Conservation (phyloP, 1,140 invertebrate genomes). For the Sitophilus oryzae region DNA sequence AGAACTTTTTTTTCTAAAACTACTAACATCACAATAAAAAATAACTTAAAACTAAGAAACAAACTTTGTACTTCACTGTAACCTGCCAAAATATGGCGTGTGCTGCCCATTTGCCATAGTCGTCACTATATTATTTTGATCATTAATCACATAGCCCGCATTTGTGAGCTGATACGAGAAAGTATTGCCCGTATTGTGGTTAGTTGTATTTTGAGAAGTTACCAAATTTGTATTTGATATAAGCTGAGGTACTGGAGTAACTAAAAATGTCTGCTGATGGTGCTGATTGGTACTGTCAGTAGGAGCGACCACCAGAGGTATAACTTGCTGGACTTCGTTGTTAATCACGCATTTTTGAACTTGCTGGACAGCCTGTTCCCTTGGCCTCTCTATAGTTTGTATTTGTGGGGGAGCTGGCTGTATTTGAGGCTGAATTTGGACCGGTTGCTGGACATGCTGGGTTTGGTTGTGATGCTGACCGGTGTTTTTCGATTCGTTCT, state of each 20-base stretch:
- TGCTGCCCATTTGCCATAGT: conserved; percentile 42
- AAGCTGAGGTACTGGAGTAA: conserved; percentile 56
- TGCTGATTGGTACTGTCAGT: conserved; percentile 30
- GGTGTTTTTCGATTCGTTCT: conserved; percentile 54
- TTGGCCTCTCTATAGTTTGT: conserved; percentile 43
- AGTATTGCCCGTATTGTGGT: conserved; percentile 36
- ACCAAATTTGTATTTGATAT: conserved; percentile 41
- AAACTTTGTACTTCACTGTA: conserved; percentile 23
- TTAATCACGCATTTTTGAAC: conserved; percentile 50
- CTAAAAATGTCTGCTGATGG: conserved; percentile 50
- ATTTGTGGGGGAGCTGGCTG: conserved; percentile 47
- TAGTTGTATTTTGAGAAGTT: conserved; percentile 34
- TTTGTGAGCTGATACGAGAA: conserved; percentile 44
- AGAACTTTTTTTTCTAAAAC: too few relatives aligned
- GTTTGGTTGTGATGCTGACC: conserved; percentile 47
- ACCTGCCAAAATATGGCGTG: conserved; percentile 42
- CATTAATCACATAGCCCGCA: conserved; percentile 43
- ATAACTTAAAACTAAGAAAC: conserved; percentile 6
- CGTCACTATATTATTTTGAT: conserved; percentile 44
- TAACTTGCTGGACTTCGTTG: conserved; percentile 50
- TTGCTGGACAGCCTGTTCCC: conserved; percentile 48
- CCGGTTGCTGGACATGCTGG: conserved; percentile 43
- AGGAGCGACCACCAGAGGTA: conserved; percentile 54
- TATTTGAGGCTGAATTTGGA: conserved; percentile 44
- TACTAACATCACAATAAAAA: too few relatives aligned